Base-by-base conservation (phyloP, 2,113 vertebrate species). In the Zosterops borbonicus region DNA sequence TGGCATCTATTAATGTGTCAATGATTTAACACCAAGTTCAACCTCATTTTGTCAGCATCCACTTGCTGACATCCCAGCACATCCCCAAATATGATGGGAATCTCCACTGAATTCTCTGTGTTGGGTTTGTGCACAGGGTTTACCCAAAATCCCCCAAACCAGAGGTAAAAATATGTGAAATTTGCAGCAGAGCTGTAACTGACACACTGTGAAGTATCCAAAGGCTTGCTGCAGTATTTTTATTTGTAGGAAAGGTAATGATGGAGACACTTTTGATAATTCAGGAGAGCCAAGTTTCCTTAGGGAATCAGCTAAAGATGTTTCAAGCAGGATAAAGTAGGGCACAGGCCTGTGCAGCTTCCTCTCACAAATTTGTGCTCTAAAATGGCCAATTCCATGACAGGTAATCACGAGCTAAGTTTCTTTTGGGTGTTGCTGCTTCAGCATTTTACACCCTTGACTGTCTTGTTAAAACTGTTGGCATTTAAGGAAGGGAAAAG, bases 191-290 rank as follows among this genome's bases (percentile, higher is more conserved):
- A 65, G 39, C 46, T 47, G n/a, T 15, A 62, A 37, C 1, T 25
- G 68, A 35, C 55, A 55, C 5, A 1, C 19, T 24, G 2, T 2
- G 2, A 50, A 12, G 24, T 3, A 20, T 9, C 6, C 18, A 21
- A 27, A 80, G 52, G 56, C n/a, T 75, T 62, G 50, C 78, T 90
- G 52, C 56, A 35, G 46, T 33, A 23, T 27, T 65, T 42, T 18
- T 19, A 6, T 24, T 69, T 67, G n/a, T 79, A 79, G 79, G 56
- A 92, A 41, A 67, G 15, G 35, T 27, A 70, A 70, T 29, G 42
- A 42, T 14, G 22, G 49, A 52, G 31, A 23, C 15, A 59, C 28
- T 90, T 52, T 1, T 2, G 44, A 2, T 83, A 69, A 80, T 27
- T 58, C 37, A 62, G 74, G 17, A 85, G 18, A n/a, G 50, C 73